A percentile compares a stretch with the other conserved stretches of the same genome.
These are phyloP conservation scores for Standfussiana lucernea DNA, from an alignment of 2,888 invertebrate species.

Conservation along the genomic window DNA sequence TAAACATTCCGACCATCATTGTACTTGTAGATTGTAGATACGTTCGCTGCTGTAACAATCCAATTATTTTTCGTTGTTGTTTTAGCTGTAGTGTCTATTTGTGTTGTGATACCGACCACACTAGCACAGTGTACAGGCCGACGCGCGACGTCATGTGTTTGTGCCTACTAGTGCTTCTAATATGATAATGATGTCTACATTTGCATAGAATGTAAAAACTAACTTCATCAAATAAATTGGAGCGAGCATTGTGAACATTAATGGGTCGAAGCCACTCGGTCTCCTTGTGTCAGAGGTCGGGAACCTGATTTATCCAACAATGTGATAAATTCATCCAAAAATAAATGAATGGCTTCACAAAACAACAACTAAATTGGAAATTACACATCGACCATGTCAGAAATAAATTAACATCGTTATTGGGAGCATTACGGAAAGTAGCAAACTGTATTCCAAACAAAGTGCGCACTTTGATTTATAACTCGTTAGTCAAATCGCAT, in stretches of 20 bases:
- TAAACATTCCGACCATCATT: constrained; percentile 52
- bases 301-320: constrained; percentile 16
- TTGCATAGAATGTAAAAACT: constrained; percentile 2
- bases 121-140: not conserved
- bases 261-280: constrained; percentile 1
- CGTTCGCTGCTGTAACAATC: constrained; percentile 40
- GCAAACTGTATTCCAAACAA: no score
- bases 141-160: constrained; percentile 29
- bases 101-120: constrained; percentile 12
- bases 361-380: no score
- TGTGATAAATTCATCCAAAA: constrained; percentile 20
- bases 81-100: constrained; percentile 32
- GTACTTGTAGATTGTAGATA: constrained; percentile 39
- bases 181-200: constrained; percentile 1
- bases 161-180: not conserved
- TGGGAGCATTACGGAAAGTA: no score
- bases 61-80: constrained; percentile 52
- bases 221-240: constrained; percentile 17
- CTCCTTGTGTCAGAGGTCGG: constrained; percentile 17
- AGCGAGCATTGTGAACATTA: not conserved
- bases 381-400: no score
- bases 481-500: no score
- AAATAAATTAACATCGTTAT: no score
- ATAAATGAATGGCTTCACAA: not conserved
- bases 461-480: no score